These are phyloP conservation scores for Myrmecophaga tridactyla DNA, from an alignment of 2,113 vertebrate species.

Conservation along the genomic window DNA sequence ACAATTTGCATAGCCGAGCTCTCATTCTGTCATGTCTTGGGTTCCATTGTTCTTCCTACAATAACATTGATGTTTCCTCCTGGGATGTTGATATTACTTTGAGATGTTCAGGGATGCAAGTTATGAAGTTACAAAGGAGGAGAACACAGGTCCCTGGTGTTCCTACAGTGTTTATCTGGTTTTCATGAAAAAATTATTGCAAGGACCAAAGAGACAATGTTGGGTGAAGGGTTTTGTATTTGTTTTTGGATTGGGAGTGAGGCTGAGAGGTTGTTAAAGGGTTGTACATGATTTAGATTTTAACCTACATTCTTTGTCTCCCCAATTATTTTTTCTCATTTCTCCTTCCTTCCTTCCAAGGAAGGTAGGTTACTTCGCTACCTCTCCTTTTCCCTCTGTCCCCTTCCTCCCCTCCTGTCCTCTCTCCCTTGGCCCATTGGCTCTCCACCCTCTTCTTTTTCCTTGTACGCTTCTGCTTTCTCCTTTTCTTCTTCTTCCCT, in stretches of 20 bases:
- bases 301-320: not conserved
- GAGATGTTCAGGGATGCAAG: not conserved
- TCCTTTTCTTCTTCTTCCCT: not conserved
- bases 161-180: rapidly evolving
- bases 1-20: rapidly evolving
- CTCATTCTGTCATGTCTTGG: not conserved
- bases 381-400: no score
- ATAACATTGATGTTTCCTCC: not conserved
- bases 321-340: rapidly evolving
- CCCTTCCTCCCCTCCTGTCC: not conserved
- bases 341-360: not conserved
- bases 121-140: not conserved
- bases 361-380: no score
- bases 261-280: not conserved
- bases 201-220: not conserved
- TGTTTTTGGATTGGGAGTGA: not conserved
- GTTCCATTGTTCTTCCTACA: not conserved
- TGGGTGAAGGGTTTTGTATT: not conserved
- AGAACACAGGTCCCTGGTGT: not conserved
- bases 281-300: not conserved
- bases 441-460: no score
- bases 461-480: not conserved
- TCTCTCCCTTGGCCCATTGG: not conserved
- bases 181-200: not conserved
- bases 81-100: not conserved